These are phyloP conservation scores for Trogon melanurus DNA, from an alignment of 2,113 vertebrate species.

Conservation along the genomic window DNA sequence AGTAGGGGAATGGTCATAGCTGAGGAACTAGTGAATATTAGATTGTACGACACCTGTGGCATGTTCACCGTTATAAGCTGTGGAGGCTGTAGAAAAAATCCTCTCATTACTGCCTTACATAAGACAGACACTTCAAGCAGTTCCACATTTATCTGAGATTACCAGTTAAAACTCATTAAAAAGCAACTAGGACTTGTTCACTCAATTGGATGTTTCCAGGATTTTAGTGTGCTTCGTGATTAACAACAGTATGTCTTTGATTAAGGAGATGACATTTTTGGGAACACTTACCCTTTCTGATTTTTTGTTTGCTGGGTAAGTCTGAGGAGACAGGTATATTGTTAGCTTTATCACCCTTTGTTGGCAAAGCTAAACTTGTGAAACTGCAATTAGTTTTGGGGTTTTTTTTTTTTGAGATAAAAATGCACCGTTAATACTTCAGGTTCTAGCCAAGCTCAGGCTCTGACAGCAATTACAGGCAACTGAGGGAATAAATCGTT, in stretches of 20 bases:
- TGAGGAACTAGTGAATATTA: constrained; percentile 23
- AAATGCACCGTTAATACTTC: constrained; percentile 36
- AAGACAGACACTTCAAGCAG: constrained; percentile 60
- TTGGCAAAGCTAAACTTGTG: constrained; percentile 38
- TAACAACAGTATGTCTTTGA: constrained; percentile 51
- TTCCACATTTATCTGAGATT: constrained; percentile 73
- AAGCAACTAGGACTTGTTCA: constrained; percentile 46
- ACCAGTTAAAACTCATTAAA: constrained; percentile 71
- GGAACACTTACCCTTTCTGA: constrained; percentile 44
- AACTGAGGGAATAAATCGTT: constrained; percentile 42
- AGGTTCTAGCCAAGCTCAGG: constrained; percentile 14
- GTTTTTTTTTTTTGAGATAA: neutral
- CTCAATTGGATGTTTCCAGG: constrained; percentile 40
- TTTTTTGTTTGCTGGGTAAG: neutral
- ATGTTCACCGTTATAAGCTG: neutral
- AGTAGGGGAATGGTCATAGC: constrained; percentile 68
- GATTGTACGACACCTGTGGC: constrained; percentile 74
- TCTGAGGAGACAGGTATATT: neutral
- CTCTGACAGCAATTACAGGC: constrained; percentile 32
- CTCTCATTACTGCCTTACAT: constrained; percentile 67
- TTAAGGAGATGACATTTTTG: constrained; percentile 24
- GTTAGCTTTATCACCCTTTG: neutral
- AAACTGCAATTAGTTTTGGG: constrained; percentile 17
- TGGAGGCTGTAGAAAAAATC: constrained; percentile 55
- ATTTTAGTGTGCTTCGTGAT: constrained; percentile 17